Conservation (phyloP, 1,140 invertebrate genomes). For the Triops longicaudatus region DNA sequence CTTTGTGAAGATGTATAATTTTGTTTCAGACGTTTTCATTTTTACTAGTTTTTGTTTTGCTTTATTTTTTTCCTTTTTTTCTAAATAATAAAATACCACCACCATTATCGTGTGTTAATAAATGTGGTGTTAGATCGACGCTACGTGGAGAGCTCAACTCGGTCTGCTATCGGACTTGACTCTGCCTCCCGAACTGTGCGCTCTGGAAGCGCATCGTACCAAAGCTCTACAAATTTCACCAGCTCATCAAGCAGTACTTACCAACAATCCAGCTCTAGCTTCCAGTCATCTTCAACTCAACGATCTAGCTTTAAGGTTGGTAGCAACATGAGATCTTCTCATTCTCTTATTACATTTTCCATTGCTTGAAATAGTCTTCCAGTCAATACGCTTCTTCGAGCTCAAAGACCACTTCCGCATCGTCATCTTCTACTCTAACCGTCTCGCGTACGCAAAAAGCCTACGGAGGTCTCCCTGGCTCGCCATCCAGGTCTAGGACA, state of each 20-base stretch:
- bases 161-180: slow-evolving; percentile 15
- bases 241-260: not conserved
- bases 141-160: slow-evolving; percentile 25
- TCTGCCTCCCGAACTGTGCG: slow-evolving; percentile 16
- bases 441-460: slow-evolving; percentile 58
- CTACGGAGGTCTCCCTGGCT: slow-evolving; percentile 66
- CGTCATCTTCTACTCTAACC: slow-evolving; percentile 21
- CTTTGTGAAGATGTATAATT: no score
- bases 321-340: not conserved
- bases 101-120: not conserved
- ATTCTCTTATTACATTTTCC: not conserved
- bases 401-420: not conserved
- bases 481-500: slow-evolving; percentile 70
- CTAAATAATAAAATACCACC: not conserved
- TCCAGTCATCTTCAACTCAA: not conserved
- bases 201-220: slow-evolving; percentile 10
- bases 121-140: slow-evolving; percentile 20
- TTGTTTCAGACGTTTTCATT: no score
- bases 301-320: slow-evolving; percentile 5
- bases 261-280: slow-evolving; percentile 7
- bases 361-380: slow-evolving; percentile 4
- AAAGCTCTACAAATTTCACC: not conserved
- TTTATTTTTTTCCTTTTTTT: not conserved
- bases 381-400: slow-evolving; percentile 21
- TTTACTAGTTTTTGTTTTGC: no score